Evolutionary conservation across 2,797 vertebrate species (phyloP).

Genomic region (Crocidura indochinensis): DNA sequence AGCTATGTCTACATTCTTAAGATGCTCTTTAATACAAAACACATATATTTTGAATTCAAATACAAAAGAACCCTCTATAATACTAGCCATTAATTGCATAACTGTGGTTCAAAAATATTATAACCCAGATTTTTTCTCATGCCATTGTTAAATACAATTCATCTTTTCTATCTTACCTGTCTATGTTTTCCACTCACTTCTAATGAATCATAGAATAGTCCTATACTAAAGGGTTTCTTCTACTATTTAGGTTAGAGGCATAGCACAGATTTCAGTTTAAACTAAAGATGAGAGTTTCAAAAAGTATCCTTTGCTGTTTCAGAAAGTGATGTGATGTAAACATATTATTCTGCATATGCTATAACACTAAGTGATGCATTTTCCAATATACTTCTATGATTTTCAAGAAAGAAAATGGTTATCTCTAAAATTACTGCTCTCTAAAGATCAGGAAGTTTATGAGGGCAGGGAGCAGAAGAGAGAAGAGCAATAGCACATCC

Average conservation of each 20-base stretch:
- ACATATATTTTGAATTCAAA: neutral
- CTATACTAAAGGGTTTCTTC: neutral
- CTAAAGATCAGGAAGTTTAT: slow-evolving; percentile 1
- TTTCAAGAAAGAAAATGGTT: neutral
- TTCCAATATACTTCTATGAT: neutral
- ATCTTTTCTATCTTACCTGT: too few relatives aligned
- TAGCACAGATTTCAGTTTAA: neutral
- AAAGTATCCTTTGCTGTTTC: neutral
- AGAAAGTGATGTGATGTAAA: neutral
- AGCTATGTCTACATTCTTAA: too few relatives aligned
- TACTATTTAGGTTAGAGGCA: neutral
- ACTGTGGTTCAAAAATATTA: neutral
- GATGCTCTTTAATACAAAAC: neutral
- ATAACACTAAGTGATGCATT: neutral
- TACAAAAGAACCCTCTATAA: neutral
- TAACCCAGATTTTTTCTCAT: neutral
- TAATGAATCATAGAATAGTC: too few relatives aligned
- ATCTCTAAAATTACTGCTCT: neutral
- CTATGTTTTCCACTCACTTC: too few relatives aligned
- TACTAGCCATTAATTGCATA: neutral
- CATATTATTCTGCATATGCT: neutral
- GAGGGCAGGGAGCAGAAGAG: too few relatives aligned
- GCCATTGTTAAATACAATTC: too few relatives aligned
- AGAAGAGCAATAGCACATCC: too few relatives aligned
- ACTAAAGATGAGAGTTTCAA: neutral